Base-by-base conservation (phyloP, 2,113 vertebrate genomes). In the Rhabdomys dilectus region DNA sequence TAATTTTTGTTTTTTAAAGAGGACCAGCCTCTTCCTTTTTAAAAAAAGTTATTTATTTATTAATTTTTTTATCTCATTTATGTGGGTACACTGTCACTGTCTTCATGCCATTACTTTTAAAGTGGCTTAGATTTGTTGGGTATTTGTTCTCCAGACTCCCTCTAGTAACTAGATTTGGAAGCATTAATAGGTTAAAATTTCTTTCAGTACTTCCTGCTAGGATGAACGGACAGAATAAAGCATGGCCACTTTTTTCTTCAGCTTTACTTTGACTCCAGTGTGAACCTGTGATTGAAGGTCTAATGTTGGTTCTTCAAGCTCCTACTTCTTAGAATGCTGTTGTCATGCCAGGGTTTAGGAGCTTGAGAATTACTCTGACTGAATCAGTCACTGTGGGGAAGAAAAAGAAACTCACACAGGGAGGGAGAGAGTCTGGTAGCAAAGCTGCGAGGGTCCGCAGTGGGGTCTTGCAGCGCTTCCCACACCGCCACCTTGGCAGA, bases 161-260 rank as follows among this genome's bases (percentile, higher is more conserved):
- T 89, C 91, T 97, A 60, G 78, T 95, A 92, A 96, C 58, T 82
- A 76, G 39, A 0, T 92, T 81, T 93, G 94, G 90, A 96, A 97
- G 72, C 45, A 91, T 87, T 90, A 29, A 48, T 88, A 72, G 39
- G 45, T 80, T 91, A 94, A 92, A 24, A 89, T 66, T 95, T 87
- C 66, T 76, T 87, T 88, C 48, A 58, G 39, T 48, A 72, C 39
- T 90, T 91, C 82, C 11, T 34, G 10, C 3, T 45, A 21, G 16
- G 66, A 73, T 85, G 81, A 91, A 88, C 31, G 75, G 58, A 96
- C 86, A 72, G 92, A 82, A 86, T 86, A 95, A 91, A 39, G 75
- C n/a, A 76, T 1, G 42, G 58, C 68, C 1, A 1, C 42, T 24
- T 88, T 91, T 97, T 70, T 88, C 84, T 62, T 64, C 3, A 48